phyloP scores from a whole-genome alignment of 1,140 invertebrate genomes.

The Polypedilum pembai region DNA sequence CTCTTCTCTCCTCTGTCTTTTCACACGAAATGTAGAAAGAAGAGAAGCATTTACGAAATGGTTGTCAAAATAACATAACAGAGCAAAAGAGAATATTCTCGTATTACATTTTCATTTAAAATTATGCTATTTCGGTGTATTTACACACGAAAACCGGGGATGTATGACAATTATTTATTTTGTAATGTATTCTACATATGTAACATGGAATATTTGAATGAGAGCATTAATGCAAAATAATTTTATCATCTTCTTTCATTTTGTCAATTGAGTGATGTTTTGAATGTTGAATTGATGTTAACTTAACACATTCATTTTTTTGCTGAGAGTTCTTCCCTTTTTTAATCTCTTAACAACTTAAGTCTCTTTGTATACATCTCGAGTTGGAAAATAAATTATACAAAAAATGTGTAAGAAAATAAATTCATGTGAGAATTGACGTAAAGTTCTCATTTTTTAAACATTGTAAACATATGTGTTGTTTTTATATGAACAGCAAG shows the following conservation, averaged over 20 bases:
- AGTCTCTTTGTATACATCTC: too few species aligned
- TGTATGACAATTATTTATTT: slow-evolving; percentile 3
- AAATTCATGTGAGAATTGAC: too few species aligned
- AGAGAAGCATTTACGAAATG: neutral
- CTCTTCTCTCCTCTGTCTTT: too few species aligned
- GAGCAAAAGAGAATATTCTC: neutral
- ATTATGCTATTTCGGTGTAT: too few species aligned
- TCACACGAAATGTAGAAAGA: neutral
- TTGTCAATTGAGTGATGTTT: neutral
- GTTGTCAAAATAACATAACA: too few species aligned
- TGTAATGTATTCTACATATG: slow-evolving; percentile 2
- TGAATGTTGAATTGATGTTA: neutral
- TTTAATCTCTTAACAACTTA: too few species aligned
- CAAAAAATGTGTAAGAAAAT: too few species aligned
- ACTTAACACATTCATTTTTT: neutral
- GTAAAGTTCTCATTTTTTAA: too few species aligned
- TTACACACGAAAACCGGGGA: too few species aligned
- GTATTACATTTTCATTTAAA: neutral
- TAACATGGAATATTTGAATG: neutral
- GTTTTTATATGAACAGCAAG: too few species aligned
- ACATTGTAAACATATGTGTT: too few species aligned
- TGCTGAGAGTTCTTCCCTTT: neutral
- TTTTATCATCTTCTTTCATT: slow-evolving; percentile 7
- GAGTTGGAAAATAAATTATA: too few species aligned
- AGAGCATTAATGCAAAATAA: neutral